These are phyloP conservation scores for Aplocera efformata DNA, from an alignment of 2,888 invertebrate species.

Conservation along the genomic window DNA sequence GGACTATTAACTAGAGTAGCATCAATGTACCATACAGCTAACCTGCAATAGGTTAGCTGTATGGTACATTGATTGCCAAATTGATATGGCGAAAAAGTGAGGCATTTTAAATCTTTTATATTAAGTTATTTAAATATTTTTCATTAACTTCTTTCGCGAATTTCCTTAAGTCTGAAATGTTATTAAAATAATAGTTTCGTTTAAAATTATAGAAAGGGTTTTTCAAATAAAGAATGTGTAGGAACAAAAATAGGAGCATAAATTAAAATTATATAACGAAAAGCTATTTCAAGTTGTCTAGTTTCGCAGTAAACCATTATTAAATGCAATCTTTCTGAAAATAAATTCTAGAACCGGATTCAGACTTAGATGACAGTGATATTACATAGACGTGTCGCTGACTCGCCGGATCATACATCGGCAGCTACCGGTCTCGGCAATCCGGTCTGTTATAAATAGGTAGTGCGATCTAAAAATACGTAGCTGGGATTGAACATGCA, in stretches of 20 bases:
- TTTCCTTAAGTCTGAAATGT: too few species aligned
- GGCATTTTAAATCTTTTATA: too few species aligned
- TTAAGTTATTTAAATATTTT: too few species aligned
- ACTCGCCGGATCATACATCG: slow-evolving; percentile 51
- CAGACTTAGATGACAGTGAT: slow-evolving; percentile 28
- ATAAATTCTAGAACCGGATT: slow-evolving; percentile 15
- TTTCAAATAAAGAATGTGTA: too few species aligned
- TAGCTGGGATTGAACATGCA: slow-evolving; percentile 68
- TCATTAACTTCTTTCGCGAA: too few species aligned
- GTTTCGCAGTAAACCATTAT: slow-evolving; percentile 8
- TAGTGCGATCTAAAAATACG: slow-evolving; percentile 61
- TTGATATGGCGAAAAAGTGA: too few species aligned
- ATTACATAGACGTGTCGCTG: slow-evolving; percentile 34
- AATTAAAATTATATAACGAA: slow-evolving; percentile 9
- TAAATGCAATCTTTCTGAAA: slow-evolving; percentile 4
- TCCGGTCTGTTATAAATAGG: slow-evolving; percentile 75
- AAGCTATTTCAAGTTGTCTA: slow-evolving; percentile 5
- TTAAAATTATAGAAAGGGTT: too few species aligned
- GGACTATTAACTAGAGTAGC: too few species aligned
- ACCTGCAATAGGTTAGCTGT: too few species aligned
- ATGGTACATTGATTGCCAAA: too few species aligned
- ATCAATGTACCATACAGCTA: too few species aligned
- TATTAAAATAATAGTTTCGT: too few species aligned
- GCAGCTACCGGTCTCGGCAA: slow-evolving; percentile 51
- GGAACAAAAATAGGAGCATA: slow-evolving; percentile 5